Evolutionary conservation across 2,113 vertebrate genomes (phyloP), one percentile per base, ranked within the genome.

Genomic region (Daubentonia madagascariensis): DNA sequence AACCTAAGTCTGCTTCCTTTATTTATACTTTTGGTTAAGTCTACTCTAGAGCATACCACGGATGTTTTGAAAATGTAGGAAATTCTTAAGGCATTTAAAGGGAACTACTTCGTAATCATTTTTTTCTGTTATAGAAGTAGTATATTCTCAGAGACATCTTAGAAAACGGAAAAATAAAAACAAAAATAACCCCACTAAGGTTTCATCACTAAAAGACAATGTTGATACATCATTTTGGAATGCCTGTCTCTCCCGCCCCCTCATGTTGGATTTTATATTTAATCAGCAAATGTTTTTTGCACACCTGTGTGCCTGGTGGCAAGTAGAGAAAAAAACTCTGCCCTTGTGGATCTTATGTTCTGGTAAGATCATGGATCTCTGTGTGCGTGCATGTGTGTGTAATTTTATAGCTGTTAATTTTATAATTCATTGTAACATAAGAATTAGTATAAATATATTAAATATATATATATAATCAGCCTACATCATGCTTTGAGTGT

Each of bases 1-100:
- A 97, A 96, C 63, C 70, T 92, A 93, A 89, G 78, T 80, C 18
- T 90, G 52, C 80, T 96, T 94, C 70, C 79, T 97, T 92, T 96
- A 90, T 90, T 96, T 96, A 92, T 93, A 79, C 83, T 95, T 95
- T 92, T 70, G 75, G 50, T 85, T 92, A 80, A 70, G 30, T 85
- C 20, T 92, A 54, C 81, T 88, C 32, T 93, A 52, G 37, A 57
- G 50, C 30, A 76, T 91, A 63, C 43, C 48, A 92, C 92, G 89
- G 43, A 73, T 57, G 14, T 89, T 92, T 95, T 85, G 11, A 91
- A 97, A 93, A 85, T 89, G 81, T 7, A 86, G 72, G 59, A 95
- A 95, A 81, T 93, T 94, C 68, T 95, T 94, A 94, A 92, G 88
- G 35, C 45, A 43, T 93, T 97, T 83, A 93, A 83, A 96, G 28